phyloP scores from a whole-genome alignment of 2,113 vertebrate genomes.

The Ictalurus furcatus region DNA sequence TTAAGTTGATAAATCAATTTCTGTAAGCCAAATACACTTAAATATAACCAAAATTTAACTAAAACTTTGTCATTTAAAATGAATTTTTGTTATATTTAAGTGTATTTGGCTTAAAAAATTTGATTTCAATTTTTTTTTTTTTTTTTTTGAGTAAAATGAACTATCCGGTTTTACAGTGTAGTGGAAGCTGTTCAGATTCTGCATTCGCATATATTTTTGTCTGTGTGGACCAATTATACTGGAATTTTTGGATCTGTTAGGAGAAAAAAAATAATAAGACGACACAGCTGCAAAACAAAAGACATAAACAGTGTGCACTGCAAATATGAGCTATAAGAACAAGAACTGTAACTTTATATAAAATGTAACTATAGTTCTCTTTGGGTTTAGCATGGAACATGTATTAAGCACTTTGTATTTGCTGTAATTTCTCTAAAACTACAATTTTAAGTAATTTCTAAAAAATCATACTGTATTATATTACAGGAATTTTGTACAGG shows the following conservation, averaged over 20 bases:
- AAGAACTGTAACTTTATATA: neutral
- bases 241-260: neutral
- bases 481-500: neutral
- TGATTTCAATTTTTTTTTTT: too few species aligned
- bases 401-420: neutral
- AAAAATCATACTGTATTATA: neutral
- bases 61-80: too few species aligned
- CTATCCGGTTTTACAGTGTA: too few species aligned
- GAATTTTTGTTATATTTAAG: too few species aligned
- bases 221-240: neutral
- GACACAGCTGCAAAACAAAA: neutral
- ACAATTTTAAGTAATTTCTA: neutral
- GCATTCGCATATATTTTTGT: neutral
- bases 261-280: neutral
- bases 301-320: neutral
- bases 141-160: too few species aligned
- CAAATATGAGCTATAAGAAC: neutral
- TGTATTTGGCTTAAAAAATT: too few species aligned
- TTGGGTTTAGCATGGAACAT: neutral
- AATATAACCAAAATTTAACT: too few species aligned
- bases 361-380: neutral
- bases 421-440: neutral
- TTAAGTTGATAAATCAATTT: too few species aligned
- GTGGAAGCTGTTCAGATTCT: neutral
- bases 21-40: too few species aligned